A percentile compares a stretch with the other conserved stretches of the same genome.
phyloP scores from a whole-genome alignment of 2,888 invertebrate genomes.

The Melinopterus prodromus region DNA sequence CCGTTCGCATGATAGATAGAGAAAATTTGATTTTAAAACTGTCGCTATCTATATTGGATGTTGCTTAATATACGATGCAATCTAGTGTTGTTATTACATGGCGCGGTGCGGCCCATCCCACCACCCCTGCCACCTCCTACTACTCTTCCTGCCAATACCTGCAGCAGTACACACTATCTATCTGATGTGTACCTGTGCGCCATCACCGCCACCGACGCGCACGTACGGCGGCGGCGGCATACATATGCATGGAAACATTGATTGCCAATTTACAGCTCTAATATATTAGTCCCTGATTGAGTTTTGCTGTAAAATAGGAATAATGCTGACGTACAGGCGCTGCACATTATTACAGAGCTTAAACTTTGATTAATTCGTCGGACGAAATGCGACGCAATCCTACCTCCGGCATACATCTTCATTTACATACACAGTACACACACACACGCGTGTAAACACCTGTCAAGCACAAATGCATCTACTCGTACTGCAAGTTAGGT shows the following conservation, averaged over 20 bases:
- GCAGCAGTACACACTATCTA: constrained; percentile 39
- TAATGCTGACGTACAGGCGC: constrained; percentile 62
- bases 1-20: constrained; percentile 61
- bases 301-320: constrained; percentile 64
- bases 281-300: constrained; percentile 64
- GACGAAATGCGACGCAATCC: constrained; percentile 56
- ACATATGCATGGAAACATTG: constrained; percentile 64
- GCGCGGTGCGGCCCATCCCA: constrained; percentile 45
- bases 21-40: constrained; percentile 63
- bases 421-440: constrained; percentile 43
- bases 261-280: constrained; percentile 65
- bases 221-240: constrained; percentile 48
- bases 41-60: constrained; percentile 60
- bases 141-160: constrained; percentile 30
- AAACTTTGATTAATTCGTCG: constrained; percentile 63
- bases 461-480: neutral
- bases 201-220: constrained; percentile 41
- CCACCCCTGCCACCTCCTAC: constrained; percentile 23
- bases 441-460: constrained; percentile 24
- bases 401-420: constrained; percentile 47
- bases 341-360: constrained; percentile 62
- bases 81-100: constrained; percentile 61
- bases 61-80: constrained; percentile 63
- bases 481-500: neutral
- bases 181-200: constrained; percentile 39